Percentiles rank a stretch among this genome's conserved stretches.
phyloP scores from a whole-genome alignment of 2,797 vertebrate genomes.

The Syndactyla subalaris region DNA sequence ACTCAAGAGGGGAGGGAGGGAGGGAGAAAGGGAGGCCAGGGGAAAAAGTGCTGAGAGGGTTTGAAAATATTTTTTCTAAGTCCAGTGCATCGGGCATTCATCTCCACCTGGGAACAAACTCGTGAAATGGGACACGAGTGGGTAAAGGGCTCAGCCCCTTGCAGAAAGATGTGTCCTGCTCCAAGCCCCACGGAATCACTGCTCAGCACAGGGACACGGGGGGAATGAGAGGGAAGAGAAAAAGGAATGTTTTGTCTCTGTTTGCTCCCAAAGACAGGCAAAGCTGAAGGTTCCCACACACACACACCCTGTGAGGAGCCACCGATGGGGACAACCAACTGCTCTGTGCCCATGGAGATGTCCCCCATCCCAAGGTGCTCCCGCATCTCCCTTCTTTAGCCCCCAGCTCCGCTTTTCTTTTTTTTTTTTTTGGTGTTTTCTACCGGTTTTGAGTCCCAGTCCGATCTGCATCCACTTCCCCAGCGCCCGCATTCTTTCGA shows the following conservation, averaged over 20 bases:
- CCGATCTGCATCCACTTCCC: not conserved
- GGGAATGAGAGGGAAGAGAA: not conserved
- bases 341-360: not conserved
- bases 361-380: not conserved
- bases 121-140: accelerated
- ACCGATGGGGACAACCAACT: not conserved
- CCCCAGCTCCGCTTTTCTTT: accelerated
- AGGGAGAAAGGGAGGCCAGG: not conserved
- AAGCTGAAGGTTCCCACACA: not conserved
- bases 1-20: not conserved
- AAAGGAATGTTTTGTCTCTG: not conserved
- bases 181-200: not conserved
- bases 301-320: accelerated
- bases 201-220: not conserved
- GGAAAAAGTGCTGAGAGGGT: not conserved
- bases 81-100: accelerated
- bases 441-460: not conserved
- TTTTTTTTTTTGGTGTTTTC: not conserved
- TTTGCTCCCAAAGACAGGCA: not conserved
- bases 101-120: accelerated
- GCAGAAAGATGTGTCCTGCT: accelerated
- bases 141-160: not conserved
- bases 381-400: not conserved
- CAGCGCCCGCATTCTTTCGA: not conserved
- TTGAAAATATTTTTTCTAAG: not conserved